Evolutionary conservation across 2,797 vertebrate species (phyloP), one percentile per base, ranked within the genome.

Genomic region (Microhierax caerulescens): DNA sequence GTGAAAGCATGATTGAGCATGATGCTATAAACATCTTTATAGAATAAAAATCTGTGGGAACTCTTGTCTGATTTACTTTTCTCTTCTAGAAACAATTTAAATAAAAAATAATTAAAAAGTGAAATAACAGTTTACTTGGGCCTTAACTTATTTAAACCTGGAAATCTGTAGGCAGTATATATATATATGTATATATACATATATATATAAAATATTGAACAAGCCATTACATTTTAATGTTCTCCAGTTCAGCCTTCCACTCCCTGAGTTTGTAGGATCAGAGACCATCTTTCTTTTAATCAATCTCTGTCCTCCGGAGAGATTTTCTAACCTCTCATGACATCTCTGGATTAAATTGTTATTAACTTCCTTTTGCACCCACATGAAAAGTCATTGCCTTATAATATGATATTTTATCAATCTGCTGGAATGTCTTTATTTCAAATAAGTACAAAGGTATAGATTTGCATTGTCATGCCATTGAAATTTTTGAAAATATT

Each of bases 211-310:
- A 30, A 10, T 57, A 54, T 13, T 34, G 5, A 82, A 61, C 15
- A 85, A 69, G 4, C 4, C 4, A 5, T 27, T 14, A 45, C 0
- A 0, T 45, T 89, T 50, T 68, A 59, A 36, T 53, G 2, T 6
- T 82, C 21, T 53, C 23, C 37, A 22, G 13, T 37, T 85, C 45
- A 54, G 9, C 28, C 5, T 60, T 74, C n/a, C 15, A 59, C 3
- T 1, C 18, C 9, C 27, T 60, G 45, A 56, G 12, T 74, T 41
- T 93, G 18, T 10, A 77, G 36, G 23, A 63, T 75, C 16, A 57
- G 73, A 84, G 5, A 45, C 7, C 4, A 32, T 28, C 14, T 75
- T 78, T 78, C 3, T 91, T 90, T 75, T n/a, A 61, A 89, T 54
- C 12, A 84, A 8, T 34, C 19, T 78, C 27, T 69, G 32, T 64